phyloP scores from a whole-genome alignment of 2,888 invertebrate species.

The Heliconius hortense region DNA sequence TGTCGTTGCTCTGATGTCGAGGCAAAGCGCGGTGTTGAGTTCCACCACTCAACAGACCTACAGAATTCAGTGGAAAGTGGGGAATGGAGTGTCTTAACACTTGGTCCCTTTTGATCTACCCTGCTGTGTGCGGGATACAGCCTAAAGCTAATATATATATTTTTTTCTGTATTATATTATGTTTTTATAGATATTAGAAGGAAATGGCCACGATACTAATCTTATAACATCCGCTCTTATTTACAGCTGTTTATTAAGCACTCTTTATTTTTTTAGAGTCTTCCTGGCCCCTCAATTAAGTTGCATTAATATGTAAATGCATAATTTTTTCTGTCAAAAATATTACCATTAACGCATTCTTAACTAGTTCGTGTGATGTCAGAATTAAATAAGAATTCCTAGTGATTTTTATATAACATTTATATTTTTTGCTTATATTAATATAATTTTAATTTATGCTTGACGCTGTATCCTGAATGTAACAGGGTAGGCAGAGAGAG shows the following conservation, averaged over 20 bases:
- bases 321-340: not conserved
- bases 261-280: not conserved
- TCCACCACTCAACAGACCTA: no score
- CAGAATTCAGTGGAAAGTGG: no score
- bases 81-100: no score
- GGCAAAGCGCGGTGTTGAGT: no score
- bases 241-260: not conserved
- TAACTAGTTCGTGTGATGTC: not conserved
- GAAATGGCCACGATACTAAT: slow-evolving; percentile 14
- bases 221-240: slow-evolving; percentile 7
- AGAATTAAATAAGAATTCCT: not conserved
- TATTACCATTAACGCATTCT: not conserved
- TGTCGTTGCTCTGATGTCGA: no score
- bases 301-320: slow-evolving; percentile 16
- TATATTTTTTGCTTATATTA: no score
- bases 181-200: not conserved
- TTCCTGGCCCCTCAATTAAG: slow-evolving; percentile 1
- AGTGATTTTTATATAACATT: not conserved
- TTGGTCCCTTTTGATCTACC: no score
- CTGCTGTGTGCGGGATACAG: no score
- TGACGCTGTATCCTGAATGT: no score
- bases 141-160: no score
- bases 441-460: no score
- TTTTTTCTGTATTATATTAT: not conserved
- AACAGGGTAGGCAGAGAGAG: no score